phyloP scores from a whole-genome alignment of 2,797 vertebrate genomes.

The Lerista edwardsae region DNA sequence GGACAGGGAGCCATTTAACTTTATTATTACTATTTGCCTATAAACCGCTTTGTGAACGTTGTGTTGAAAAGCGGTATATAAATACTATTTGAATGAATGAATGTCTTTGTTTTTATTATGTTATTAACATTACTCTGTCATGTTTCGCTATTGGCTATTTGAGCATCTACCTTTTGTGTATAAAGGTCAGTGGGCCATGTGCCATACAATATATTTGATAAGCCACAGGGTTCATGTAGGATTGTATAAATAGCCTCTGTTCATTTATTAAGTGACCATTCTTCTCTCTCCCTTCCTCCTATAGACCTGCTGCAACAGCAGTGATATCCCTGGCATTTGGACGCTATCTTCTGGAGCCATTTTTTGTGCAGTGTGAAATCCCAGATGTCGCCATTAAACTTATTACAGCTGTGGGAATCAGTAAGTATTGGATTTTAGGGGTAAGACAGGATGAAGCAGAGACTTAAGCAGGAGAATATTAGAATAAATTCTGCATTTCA shows the following conservation, averaged over 20 bases:
- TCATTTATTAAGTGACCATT: constrained; percentile 22
- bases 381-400: constrained; percentile 90
- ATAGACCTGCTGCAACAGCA: constrained; percentile 89
- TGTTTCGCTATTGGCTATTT: neutral
- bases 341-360: constrained; percentile 92
- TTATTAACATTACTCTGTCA: neutral
- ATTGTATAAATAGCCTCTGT: neutral
- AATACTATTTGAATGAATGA: no score
- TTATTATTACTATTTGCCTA: no score
- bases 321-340: constrained; percentile 95
- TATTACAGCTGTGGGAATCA: constrained; percentile 89
- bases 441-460: neutral
- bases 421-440: constrained; percentile 78
- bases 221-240: neutral
- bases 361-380: constrained; percentile 92
- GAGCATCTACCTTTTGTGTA: neutral
- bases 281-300: constrained; percentile 44
- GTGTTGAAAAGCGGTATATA: no score
- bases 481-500: neutral
- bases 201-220: neutral
- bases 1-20: no score
- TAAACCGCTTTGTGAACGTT: no score
- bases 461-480: neutral
- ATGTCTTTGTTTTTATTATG: neutral
- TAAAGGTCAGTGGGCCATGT: neutral